phyloP scores from a whole-genome alignment of 2,113 vertebrate species.

The Saguinus imperator region DNA sequence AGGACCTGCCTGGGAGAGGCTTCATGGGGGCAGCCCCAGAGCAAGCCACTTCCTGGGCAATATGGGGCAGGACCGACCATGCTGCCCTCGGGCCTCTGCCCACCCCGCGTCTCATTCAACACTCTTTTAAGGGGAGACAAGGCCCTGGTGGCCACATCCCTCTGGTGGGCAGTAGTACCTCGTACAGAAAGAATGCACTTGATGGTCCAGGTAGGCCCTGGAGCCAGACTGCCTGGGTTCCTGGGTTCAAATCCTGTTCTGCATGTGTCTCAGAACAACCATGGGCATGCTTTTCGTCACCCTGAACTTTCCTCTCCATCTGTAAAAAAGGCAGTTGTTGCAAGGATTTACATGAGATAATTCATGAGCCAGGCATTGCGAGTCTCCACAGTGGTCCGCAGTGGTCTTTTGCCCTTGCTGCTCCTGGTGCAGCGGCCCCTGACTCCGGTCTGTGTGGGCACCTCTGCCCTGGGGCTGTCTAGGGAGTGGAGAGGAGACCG shows the following conservation, averaged over 20 bases:
- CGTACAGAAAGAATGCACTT: background rate
- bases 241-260: background rate
- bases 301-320: background rate
- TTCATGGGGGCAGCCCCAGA: background rate
- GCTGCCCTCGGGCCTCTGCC: background rate
- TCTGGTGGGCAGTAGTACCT: background rate
- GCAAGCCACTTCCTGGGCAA: background rate
- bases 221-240: background rate
- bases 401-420: background rate
- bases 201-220: background rate
- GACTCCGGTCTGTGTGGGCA: background rate
- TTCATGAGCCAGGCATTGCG: background rate
- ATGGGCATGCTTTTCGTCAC: background rate
- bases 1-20: background rate
- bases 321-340: background rate
- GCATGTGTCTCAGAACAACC: background rate
- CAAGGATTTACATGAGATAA: background rate
- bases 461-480: background rate
- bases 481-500: conserved; percentile 50
- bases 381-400: background rate
- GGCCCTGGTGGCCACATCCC: background rate
- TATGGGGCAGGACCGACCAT: no score
- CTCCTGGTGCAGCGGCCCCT: background rate
- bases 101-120: background rate
- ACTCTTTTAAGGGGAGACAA: background rate